Conservation (phyloP, 2,113 vertebrate genomes). For the Calidris pygmaea region DNA sequence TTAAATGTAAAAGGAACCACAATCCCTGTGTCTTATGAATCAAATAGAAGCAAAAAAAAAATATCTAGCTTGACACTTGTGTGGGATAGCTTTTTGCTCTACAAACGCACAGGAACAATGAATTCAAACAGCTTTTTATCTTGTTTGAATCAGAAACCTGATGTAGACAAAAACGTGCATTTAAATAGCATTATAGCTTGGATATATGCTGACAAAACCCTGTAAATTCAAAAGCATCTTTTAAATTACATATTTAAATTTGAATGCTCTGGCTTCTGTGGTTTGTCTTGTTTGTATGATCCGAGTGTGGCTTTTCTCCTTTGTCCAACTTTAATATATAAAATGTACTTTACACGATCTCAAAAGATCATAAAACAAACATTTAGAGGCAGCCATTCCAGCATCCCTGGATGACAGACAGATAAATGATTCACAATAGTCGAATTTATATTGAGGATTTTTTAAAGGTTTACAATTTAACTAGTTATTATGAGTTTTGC, state of each 20-base stretch:
- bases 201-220: background rate
- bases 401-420: background rate
- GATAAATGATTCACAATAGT: background rate
- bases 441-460: background rate
- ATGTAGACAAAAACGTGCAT: background rate
- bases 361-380: background rate
- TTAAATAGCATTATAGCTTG: conserved; percentile 12
- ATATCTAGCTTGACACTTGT: background rate
- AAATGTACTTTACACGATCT: background rate
- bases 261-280: conserved; percentile 7
- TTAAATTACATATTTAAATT: conserved; percentile 12
- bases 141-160: conserved; percentile 27
- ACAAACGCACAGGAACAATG: conserved; percentile 5
- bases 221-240: background rate
- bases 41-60: background rate
- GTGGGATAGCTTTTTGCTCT: background rate
- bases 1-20: background rate
- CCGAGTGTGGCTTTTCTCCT: background rate
- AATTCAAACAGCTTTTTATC: conserved; percentile 33
- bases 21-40: background rate
- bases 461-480: background rate
- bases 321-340: background rate
- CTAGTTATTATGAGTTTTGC: background rate
- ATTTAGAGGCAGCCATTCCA: background rate
- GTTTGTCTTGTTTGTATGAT: background rate